Base-by-base conservation (phyloP, 1,140 invertebrate genomes). In the Drosophila truncata region DNA sequence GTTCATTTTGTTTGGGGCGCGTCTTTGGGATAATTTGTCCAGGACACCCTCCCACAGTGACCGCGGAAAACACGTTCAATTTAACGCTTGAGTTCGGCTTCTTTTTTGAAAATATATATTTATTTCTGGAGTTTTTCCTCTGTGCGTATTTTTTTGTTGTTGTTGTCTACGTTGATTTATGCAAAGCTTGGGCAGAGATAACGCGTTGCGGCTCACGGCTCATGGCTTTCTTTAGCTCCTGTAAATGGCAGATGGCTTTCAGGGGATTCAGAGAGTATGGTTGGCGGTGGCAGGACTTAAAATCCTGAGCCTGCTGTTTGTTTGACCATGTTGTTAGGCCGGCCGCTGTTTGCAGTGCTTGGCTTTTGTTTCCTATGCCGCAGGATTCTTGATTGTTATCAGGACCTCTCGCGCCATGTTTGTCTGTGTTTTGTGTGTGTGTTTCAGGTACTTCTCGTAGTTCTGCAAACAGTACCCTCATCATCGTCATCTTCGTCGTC, bases 81-180 rank as follows among this genome's bases (percentile, higher is more conserved):
- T 87, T 87, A 83, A 88, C 83, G 83, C 83, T 87, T 87, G 83
- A 80, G 84, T 83, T 87, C 83, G 67, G 84, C 71, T 87, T 50
- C 67, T 87, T 50, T 54, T 64, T 71, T 18, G 69, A 58, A 69
- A 80, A 64, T 55, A 71, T 55, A 71, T 49, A 64, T 72, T 72
- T 49, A 59, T 72, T 60, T 72, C 55, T 42, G 67, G 31, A 23
- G 11, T 33, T 60, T 73, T 73, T 72, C 54, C 47, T 62, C 50
- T 73, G n/a, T 18, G 47, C 44, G 41, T 42, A 33, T 67, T 29
- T 27, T 46, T 57, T 23, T 18, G 11, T 35, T 77, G n/a, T n/a
- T n/a, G n/a, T n/a, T 77, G 49, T 61, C 52, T 52, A 73, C 83
- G 84, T 83, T 88, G 83, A 87, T 87, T 87, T 87, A 87, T 87